Evolutionary conservation across 2,797 vertebrate species (phyloP).

Genomic region (Diplodus puntazzo): DNA sequence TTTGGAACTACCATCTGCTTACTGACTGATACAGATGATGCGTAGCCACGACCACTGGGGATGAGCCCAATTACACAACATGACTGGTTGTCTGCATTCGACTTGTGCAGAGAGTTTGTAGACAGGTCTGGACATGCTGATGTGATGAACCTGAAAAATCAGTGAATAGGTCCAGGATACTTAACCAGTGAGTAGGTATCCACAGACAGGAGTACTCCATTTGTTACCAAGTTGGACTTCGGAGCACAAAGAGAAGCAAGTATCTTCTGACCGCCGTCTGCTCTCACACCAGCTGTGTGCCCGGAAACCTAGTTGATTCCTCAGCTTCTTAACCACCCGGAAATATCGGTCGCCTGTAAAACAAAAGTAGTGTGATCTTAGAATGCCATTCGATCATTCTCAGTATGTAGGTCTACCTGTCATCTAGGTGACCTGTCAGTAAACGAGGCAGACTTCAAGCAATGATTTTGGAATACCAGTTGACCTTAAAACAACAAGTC

Average conservation of each 20-base stretch:
- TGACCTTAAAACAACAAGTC: conserved; percentile 67
- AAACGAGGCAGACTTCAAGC: conserved; percentile 36
- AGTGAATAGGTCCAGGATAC: conserved; percentile 12
- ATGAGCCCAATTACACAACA: not conserved
- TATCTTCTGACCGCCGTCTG: conserved; percentile 10
- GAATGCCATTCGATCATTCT: conserved; percentile 36
- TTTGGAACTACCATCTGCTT: conserved; percentile 20
- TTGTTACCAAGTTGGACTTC: conserved; percentile 31
- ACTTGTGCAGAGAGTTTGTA: conserved; percentile 8
- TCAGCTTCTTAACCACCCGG: conserved; percentile 12
- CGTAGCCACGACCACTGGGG: not conserved
- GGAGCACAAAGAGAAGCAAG: conserved; percentile 39
- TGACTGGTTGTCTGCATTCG: not conserved
- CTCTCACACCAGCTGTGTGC: conserved; percentile 44
- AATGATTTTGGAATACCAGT: conserved; percentile 65
- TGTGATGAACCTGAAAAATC: conserved; percentile 29
- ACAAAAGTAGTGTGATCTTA: conserved; percentile 36
- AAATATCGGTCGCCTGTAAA: conserved; percentile 20
- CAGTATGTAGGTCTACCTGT: conserved; percentile 26
- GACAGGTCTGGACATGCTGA: conserved; percentile 19
- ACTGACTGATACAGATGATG: conserved; percentile 18
- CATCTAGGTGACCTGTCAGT: conserved; percentile 36
- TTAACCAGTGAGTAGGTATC: not conserved
- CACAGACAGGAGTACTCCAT: conserved; percentile 8
- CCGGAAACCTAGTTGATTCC: conserved; percentile 34